phyloP scores from a whole-genome alignment of 1,140 invertebrate genomes.

The Meloidogyne exigua region DNA sequence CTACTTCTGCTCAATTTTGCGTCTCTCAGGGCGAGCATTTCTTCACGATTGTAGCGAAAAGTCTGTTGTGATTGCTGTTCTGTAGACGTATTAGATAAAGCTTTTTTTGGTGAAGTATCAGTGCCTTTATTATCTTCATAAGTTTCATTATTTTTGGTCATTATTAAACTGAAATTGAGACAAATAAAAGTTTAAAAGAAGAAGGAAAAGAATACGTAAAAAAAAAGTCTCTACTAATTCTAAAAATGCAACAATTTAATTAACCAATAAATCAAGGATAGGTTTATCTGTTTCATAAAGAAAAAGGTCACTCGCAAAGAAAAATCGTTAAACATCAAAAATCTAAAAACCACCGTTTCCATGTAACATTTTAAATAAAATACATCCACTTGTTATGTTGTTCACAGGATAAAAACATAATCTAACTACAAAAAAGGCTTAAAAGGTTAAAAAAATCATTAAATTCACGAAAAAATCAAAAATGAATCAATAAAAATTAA shows the following conservation, averaged over 20 bases:
- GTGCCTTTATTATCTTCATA: conserved; percentile 9
- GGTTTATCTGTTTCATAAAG: too few species aligned
- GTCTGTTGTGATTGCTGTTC: conserved; percentile 8
- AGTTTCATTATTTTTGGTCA: conserved; percentile 20
- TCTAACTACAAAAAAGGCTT: too few species aligned
- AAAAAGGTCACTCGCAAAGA: too few species aligned
- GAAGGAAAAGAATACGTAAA: not conserved
- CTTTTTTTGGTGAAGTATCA: not conserved
- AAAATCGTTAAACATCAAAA: too few species aligned
- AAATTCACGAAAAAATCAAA: not conserved
- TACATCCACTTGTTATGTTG: too few species aligned
- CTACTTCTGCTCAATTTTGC: conserved; percentile 21
- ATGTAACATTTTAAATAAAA: too few species aligned
- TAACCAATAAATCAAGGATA: too few species aligned
- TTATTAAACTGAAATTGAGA: conserved; percentile 11
- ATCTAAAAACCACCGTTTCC: too few species aligned
- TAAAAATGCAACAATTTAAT: too few species aligned
- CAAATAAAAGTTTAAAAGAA: not conserved
- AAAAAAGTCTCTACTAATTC: too few species aligned
- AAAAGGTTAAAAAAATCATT: too few species aligned
- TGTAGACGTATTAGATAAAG: not conserved
- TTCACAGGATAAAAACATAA: too few species aligned
- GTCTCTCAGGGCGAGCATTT: conserved; percentile 32
- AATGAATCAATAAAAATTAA: conserved; percentile 3
- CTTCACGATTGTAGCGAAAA: conserved; percentile 14